Evolutionary conservation across 2,888 invertebrate genomes (phyloP), one percentile per base, ranked within the genome.

Genomic region (Psylliodes chrysocephalus): DNA sequence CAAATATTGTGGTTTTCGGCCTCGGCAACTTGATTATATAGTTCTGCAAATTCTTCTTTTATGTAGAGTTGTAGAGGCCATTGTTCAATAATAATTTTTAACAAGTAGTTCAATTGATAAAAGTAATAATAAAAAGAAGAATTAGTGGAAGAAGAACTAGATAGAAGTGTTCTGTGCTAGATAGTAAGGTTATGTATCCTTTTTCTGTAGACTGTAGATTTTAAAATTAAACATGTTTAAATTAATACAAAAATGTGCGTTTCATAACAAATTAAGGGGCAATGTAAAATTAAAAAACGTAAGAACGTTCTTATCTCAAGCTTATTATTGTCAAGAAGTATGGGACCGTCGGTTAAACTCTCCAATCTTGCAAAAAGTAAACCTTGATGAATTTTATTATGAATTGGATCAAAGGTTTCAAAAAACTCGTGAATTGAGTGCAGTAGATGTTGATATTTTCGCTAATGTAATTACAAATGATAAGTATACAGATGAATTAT

Each of bases 381-480:
- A 90, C 73, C 68, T 87, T 59, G 88, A 88, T 66, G 88, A 90
- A 73, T 86, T 94, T 68, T 93, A 90, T 77, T 83, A 88, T 74
- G 87, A 90, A 64, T 74, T 95, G 40, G 91, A 92, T 62, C 87
- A 88, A 72, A 88, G 87, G 69, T 90, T 87, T 76, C 83, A 87
- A 44, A 85, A 84, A 35, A 85, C 85, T 60, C 88, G 87, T 12
- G 85, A 86, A 70, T 86, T 91, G 12, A 91, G 89, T 80, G 89
- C 92, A 1, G 86, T 95, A 19, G 95, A 95, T 81, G 86, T 95
- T 6, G 95, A 95, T 78, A 85, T 95, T 72, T 93, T 92, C 80
- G 89, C 89, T 0, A 93, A 94, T 82, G 86, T 86, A 17, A 77
- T 91, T 3, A 84, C 82, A 40, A 85, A 88, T 55, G 85, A 88